A percentile compares a stretch with the other conserved stretches of the same genome.
Conservation (phyloP, 2,888 invertebrate species). For the Piscicola geometra region DNA sequence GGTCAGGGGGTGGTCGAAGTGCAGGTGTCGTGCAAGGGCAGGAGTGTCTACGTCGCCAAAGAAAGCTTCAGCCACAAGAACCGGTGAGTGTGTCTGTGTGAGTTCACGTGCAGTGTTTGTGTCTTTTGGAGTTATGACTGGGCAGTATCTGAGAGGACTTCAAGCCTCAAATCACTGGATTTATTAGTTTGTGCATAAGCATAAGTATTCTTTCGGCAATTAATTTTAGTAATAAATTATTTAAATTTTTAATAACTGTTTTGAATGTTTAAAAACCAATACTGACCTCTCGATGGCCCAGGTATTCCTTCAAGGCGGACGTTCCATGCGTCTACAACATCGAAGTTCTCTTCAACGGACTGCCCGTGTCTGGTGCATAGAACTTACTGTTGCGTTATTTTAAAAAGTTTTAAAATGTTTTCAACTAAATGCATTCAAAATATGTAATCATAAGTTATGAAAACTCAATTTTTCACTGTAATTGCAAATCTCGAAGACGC, state of each 20-base stretch:
- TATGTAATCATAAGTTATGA: not conserved
- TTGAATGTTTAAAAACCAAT: not conserved
- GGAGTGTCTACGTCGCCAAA: constrained; percentile 23
- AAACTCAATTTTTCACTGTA: not conserved
- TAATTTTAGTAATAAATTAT: not conserved
- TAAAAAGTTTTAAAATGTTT: too few relatives aligned
- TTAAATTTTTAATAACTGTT: not conserved
- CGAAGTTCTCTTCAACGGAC: constrained; percentile 21
- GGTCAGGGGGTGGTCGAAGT: constrained; percentile 71
- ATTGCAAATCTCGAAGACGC: not conserved
- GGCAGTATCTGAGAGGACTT: constrained; percentile 57
- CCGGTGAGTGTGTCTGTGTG: constrained; percentile 75
- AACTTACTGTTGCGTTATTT: too few relatives aligned
- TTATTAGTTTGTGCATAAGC: not conserved
- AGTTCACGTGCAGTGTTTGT: constrained; percentile 80
- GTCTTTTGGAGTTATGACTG: constrained; percentile 71
- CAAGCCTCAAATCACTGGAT: constrained; percentile 53
- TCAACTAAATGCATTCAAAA: not conserved
- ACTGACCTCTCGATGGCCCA: not conserved
- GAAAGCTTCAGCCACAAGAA: constrained; percentile 20
- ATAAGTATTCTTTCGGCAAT: not conserved
- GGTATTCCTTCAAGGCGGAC: constrained; percentile 6
- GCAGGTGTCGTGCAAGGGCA: constrained; percentile 54
- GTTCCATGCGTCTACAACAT: constrained; percentile 15
- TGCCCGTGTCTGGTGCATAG: constrained; percentile 22